Conservation (phyloP, 2,888 invertebrate species). For the Scaeva pyrastri region DNA sequence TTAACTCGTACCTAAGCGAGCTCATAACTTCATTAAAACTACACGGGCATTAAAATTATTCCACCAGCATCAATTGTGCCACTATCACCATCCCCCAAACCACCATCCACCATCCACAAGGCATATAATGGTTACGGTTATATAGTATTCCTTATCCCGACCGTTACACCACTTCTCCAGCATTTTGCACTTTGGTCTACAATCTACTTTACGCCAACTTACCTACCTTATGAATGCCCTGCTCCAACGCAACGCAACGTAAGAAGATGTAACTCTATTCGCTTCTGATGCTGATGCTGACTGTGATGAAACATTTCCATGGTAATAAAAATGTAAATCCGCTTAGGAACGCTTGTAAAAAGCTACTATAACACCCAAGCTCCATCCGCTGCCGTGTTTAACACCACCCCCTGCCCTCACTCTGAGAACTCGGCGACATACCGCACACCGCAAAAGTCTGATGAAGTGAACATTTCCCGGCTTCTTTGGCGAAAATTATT, state of each 20-base stretch:
- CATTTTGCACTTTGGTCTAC: conserved; percentile 1
- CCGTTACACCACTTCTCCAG: conserved; percentile 16
- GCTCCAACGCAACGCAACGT: conserved; percentile 12
- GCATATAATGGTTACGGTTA: conserved; percentile 31
- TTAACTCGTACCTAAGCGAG: not conserved
- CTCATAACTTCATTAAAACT: conserved; percentile 69
- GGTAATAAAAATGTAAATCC: conserved; percentile 72
- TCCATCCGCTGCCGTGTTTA: not conserved
- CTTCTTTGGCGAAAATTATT: conserved; percentile 43
- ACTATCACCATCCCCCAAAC: not conserved
- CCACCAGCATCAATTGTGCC: conserved; percentile 55
- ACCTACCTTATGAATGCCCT: conserved; percentile 33
- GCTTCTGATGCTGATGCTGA: not conserved
- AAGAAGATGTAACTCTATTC: conserved; percentile 52
- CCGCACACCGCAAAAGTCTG: not conserved
- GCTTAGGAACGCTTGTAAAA: conserved; percentile 68
- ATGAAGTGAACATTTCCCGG: conserved; percentile 22
- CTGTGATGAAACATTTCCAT: conserved; percentile 64
- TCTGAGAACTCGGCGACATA: not conserved
- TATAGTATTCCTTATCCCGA: conserved; percentile 38
- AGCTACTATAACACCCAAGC: conserved; percentile 45
- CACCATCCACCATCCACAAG: conserved; percentile 5
- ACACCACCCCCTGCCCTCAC: too few relatives aligned
- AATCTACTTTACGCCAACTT: not conserved
- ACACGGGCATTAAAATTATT: conserved; percentile 61